These are phyloP conservation scores for Clitarchus hookeri DNA, from an alignment of 2,888 invertebrate species.

Conservation along the genomic window DNA sequence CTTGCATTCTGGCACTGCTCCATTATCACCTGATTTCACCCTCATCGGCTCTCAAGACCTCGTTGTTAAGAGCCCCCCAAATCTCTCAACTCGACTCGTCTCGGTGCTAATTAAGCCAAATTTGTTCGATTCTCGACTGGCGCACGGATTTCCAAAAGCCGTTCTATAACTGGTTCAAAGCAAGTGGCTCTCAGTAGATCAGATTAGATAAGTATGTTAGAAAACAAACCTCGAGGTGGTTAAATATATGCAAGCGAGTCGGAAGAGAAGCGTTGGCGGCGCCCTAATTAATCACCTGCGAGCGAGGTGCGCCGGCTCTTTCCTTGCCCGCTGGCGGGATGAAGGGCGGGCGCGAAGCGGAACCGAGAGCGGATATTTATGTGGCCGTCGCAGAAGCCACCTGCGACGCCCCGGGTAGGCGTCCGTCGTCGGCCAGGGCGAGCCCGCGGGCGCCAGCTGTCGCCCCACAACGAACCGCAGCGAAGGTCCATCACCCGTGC, in stretches of 20 bases:
- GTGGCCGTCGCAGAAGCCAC: background rate
- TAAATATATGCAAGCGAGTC: conserved; percentile 4
- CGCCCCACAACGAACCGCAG: too few relatives aligned
- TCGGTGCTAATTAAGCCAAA: background rate
- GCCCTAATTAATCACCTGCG: background rate
- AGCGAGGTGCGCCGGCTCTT: background rate
- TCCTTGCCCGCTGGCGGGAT: background rate
- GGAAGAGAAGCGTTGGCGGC: background rate
- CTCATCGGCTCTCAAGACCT: too few relatives aligned
- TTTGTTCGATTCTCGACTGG: background rate
- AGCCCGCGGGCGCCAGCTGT: too few relatives aligned
- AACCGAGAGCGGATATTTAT: background rate
- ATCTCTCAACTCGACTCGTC: background rate
- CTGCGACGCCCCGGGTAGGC: too few relatives aligned
- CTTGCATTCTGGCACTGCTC: too few relatives aligned
- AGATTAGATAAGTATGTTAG: background rate
- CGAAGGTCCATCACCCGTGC: too few relatives aligned
- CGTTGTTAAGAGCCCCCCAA: too few relatives aligned
- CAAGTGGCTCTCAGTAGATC: background rate
- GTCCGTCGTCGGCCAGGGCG: too few relatives aligned
- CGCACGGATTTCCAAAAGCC: background rate
- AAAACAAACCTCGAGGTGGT: background rate
- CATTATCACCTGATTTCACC: too few relatives aligned
- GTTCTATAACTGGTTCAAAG: background rate
- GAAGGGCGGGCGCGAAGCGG: background rate